Conservation (phyloP, 2,888 invertebrate species). For the Theodoxus fluviatilis region DNA sequence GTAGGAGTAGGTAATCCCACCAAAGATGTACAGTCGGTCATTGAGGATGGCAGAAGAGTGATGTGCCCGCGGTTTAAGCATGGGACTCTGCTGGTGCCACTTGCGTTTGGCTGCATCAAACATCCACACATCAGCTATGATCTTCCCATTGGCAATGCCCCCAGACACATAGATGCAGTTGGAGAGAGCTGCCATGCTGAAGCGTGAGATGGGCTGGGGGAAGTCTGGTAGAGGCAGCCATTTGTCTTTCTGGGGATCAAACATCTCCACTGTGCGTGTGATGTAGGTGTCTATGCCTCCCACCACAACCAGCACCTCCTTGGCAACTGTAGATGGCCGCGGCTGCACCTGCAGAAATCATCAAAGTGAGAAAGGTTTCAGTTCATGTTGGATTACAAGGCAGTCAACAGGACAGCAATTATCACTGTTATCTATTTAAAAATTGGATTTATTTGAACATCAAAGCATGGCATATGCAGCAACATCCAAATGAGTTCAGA, state of each 20-base stretch:
- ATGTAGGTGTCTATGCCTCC: slow-evolving; percentile 51
- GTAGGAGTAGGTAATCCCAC: slow-evolving; percentile 50
- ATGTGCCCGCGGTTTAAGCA: slow-evolving; percentile 59
- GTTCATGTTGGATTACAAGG: no score
- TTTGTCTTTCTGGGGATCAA: slow-evolving; percentile 59
- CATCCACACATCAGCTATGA: slow-evolving; percentile 57
- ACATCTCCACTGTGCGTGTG: slow-evolving; percentile 59
- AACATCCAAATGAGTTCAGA: no score
- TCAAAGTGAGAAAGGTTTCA: no score
- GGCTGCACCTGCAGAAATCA: slow-evolving; percentile 45
- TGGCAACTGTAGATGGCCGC: slow-evolving; percentile 63
- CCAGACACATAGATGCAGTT: slow-evolving; percentile 62
- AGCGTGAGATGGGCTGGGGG: slow-evolving; percentile 55
- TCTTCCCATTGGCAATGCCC: slow-evolving; percentile 57
- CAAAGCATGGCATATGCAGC: no score
- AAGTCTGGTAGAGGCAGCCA: slow-evolving; percentile 59
- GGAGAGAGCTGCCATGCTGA: slow-evolving; percentile 53
- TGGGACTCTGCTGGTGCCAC: slow-evolving; percentile 54
- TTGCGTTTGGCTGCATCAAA: slow-evolving; percentile 56
- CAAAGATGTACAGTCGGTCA: slow-evolving; percentile 58
- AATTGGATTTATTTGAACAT: no score
- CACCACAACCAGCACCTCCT: slow-evolving; percentile 61
- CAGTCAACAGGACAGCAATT: no score
- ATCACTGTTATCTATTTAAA: no score
- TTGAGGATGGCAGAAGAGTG: slow-evolving; percentile 58